Evolutionary conservation across 2,888 invertebrate species (phyloP), one percentile per base, ranked within the genome.

Genomic region (Amphipoea oculea): DNA sequence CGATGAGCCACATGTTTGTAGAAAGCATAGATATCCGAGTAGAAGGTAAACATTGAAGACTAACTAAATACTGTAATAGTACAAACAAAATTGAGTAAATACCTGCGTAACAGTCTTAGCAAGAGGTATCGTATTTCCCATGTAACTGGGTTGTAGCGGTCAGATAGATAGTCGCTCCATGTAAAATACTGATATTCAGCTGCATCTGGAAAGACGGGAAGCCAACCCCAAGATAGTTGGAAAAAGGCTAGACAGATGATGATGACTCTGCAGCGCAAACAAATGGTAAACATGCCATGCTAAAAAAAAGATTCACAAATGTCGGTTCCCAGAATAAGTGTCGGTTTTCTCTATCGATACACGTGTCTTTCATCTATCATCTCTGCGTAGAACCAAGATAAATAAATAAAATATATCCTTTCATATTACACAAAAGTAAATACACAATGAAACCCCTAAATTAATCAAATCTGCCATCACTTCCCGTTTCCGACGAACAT

Each of bases 391-490:
- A 29, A 76, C 51, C 29, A 23, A 40, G 40, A 76, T 69, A 76
- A 76, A 70, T 76, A 76, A 65, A 81, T 63, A n/a, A 60, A 62
- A 23, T 40, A 60, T n/a, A 75, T 29, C 11, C 3, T 40, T 45
- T 14, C 36, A 1, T 20, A 5, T 60, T 29, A 66, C 23, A 57
- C 14, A 20, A 29, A 67, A 63, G 7, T 40, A 48, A 14, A 57
- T 6, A 68, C 36, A 51, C 14, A 20, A 42, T 36, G 17, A 45
- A 60, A 68, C 14, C 29, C 17, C 51, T 29, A 63, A 77, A 85
- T 86, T 83, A 85, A 86, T 85, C 76, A 86, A 75, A 83, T 17
- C 62, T 48, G 76, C 66, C 86, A 80, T 60, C 83, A 69, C 40
- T 73, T 73, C 23, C 48, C 45, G 20, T 42, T 80, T 12, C n/a